phyloP scores from a whole-genome alignment of 2,888 invertebrate species.

The Alviniconcha strummeri region DNA sequence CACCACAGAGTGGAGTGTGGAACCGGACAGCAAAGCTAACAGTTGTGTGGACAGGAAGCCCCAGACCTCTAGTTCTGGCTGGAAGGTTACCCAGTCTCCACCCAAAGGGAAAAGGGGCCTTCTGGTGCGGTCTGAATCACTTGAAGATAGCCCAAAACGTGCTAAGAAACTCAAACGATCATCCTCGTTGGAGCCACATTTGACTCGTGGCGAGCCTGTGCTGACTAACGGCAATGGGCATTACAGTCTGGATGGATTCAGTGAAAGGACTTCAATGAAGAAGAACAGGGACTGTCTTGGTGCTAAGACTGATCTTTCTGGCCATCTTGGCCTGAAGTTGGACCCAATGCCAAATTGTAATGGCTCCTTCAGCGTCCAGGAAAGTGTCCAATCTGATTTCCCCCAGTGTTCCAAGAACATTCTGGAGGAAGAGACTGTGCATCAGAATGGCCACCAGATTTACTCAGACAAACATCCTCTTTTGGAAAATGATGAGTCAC shows the following conservation, averaged over 20 bases:
- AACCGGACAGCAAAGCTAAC: slow-evolving; percentile 2
- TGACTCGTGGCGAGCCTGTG: no score
- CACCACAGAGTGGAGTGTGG: slow-evolving; percentile 71
- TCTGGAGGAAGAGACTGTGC: no score
- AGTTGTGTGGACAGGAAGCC: background rate
- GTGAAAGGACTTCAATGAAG: no score
- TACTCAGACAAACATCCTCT: slow-evolving; percentile 44
- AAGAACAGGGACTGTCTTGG: no score
- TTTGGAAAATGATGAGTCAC: slow-evolving; percentile 36
- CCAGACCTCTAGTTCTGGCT: background rate
- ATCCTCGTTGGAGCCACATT: background rate
- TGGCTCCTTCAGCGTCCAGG: slow-evolving; percentile 2
- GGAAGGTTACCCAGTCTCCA: background rate
- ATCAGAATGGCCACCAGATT: background rate
- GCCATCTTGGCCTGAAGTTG: background rate
- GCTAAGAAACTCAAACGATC: background rate
- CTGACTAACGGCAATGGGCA: no score
- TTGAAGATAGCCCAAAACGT: background rate
- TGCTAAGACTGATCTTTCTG: background rate
- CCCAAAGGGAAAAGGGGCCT: background rate
- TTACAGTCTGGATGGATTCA: no score
- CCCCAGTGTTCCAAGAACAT: background rate
- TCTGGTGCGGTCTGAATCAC: background rate
- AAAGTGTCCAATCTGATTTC: background rate
- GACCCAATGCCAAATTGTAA: background rate